Conservation (phyloP, 2,113 vertebrate genomes). For the Zeus faber region DNA sequence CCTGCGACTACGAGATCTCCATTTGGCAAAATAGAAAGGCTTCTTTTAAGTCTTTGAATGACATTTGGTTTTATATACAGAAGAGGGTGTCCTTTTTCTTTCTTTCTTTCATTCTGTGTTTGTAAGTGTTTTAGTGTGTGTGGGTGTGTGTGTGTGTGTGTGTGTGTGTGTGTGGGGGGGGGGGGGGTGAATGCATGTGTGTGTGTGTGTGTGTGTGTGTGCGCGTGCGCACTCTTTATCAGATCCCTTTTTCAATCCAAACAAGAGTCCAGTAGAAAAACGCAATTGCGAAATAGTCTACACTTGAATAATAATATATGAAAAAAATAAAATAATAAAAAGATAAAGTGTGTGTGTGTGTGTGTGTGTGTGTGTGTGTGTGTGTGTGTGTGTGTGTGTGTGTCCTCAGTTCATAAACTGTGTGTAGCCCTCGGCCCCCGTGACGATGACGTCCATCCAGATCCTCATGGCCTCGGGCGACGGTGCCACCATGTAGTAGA, state of each 20-base stretch:
- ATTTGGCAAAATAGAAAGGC: constrained; percentile 70
- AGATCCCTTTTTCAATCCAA: constrained; percentile 69
- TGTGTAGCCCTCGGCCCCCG: constrained; percentile 94
- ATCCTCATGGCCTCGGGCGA: constrained; percentile 96
- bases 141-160: background rate
- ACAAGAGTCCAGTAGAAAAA: constrained; percentile 53
- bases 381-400: background rate
- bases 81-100: too few relatives aligned
- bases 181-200: too few relatives aligned
- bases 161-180: constrained; percentile 16
- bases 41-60: constrained; percentile 45
- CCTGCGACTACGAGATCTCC: constrained; percentile 59
- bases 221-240: constrained; percentile 16
- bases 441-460: constrained; percentile 98
- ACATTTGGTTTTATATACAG: constrained; percentile 66
- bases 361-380: background rate
- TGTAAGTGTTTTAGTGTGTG: too few relatives aligned
- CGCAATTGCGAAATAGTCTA: constrained; percentile 36
- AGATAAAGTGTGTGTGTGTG: too few relatives aligned
- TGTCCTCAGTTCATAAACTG: constrained; percentile 87
- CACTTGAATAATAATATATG: constrained; percentile 31
- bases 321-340: constrained; percentile 21
- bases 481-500: constrained; percentile 95
- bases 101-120: too few relatives aligned
- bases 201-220: constrained; percentile 23